Base-by-base conservation (phyloP, 2,888 invertebrate genomes). In the Cotesia congregata region DNA sequence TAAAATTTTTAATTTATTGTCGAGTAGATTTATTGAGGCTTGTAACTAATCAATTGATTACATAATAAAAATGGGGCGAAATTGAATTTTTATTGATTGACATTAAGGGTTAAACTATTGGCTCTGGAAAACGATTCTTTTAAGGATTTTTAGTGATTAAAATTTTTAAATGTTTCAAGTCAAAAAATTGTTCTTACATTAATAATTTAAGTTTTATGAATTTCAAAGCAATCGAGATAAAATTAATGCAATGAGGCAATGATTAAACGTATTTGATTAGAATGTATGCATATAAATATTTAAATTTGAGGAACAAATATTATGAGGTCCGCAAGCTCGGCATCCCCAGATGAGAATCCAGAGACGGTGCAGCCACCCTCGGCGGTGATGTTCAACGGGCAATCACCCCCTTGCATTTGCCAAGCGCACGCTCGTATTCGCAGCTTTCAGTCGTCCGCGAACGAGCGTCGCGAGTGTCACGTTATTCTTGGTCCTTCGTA, bases 391-490 rank as follows among this genome's bases (percentile, higher is more conserved):
- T 77, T 76, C 77, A 72, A 79, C 77, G 79, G 78, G 80, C 77
- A 79, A 74, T 80, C 78, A 80, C 75, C 81, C 79, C 74, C 30
- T 41, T 76, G 75, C 50, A 50, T 50, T 50, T 12, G 77, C 76
- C 72, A 77, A 73, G 78, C 71, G 74, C 78, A 75, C 75, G 74
- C 78, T 76, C 76, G 78, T 73, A 73, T 78, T 74, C 71, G 73
- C 75, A 78, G 80, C 82, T 82, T 82, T 83, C 83, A 83, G 84
- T 84, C 80, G 79, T 82, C 84, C 82, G 83, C 83, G 81, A 82
- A 82, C 83, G 75, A 79, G 80, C 83, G 82, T 82, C 83, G 83
- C 82, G 83, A 79, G 75, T 79, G 76, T 75, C 78, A 79, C 78
- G 78, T 78, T 75, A 20, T 38, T 30, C 7, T 39, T 62, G 50